Evolutionary conservation across 2,797 vertebrate species (phyloP), one percentile per base, ranked within the genome.

Genomic region (Vipera ursinii): DNA sequence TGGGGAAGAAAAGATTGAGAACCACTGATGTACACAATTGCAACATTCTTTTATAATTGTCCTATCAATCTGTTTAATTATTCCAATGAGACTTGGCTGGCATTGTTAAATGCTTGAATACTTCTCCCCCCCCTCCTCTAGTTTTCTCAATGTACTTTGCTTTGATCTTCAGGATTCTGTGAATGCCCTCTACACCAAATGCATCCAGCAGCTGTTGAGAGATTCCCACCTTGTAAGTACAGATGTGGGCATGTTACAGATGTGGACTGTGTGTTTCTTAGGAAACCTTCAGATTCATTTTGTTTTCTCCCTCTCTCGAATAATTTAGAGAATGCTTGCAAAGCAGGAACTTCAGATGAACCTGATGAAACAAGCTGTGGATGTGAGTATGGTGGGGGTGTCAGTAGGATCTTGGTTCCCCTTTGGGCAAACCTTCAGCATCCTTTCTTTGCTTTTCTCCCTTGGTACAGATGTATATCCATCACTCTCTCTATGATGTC

Each of bases 341-440:
- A 99, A 99, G 96, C 99, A 99, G 97, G 98, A 99, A 94, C 97
- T 98, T 88, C 99, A 99, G 97, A 99, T 99, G 99, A 98, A 97
- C 93, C 96, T 99, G 91, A 98, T 99, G 95, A 99, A 99, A 94
- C 99, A 99, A 97, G 99, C 99, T 0, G 99, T 99, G 63, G 99
- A 99, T 98, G 99, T 99, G 97, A 97, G 98, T 48, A 82, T 82
- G 69, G 92, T 24, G 22, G 53, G 22, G 5, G 20, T 2, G 44
- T 17, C 28, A 4, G 17, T 15, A 56, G 92, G 9, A 10, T 60
- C 6, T 44, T 4, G 13, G 4, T 48, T 20, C 20, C 4, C 8
- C 3, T 24, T 12, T 4, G 73, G 48, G 73, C 1, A 48, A 38
- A 82, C 9, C 73, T 48, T 24, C 38, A 48, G 73, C n/a, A n/a